phyloP scores from a whole-genome alignment of 2,113 vertebrate species.

The Bucco capensis region DNA sequence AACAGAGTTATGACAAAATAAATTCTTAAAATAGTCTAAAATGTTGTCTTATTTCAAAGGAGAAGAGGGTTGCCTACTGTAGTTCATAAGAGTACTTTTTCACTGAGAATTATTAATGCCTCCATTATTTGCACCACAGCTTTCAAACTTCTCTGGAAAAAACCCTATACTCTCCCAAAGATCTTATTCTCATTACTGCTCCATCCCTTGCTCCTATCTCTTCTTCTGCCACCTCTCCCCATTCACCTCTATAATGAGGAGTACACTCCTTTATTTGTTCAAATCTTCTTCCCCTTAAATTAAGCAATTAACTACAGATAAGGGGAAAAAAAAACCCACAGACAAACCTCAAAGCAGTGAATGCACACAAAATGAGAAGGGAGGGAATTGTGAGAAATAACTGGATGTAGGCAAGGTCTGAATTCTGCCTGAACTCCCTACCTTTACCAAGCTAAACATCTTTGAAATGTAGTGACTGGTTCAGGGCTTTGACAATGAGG shows the following conservation, averaged over 20 bases:
- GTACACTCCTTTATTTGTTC: not conserved
- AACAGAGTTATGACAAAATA: not conserved
- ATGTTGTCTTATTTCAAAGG: not conserved
- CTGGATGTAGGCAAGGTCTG: not conserved
- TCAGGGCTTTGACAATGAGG: not conserved
- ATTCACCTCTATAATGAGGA: not conserved
- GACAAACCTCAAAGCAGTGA: not conserved
- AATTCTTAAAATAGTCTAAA: not conserved
- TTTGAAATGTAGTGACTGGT: not conserved
- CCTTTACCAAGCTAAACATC: not conserved
- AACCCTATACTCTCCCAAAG: not conserved
- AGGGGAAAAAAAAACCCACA: not conserved
- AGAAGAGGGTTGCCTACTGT: not conserved
- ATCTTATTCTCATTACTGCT: not conserved
- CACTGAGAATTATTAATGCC: not conserved
- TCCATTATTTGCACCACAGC: not conserved
- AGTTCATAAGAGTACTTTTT: not conserved
- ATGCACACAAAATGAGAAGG: not conserved
- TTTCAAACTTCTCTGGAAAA: not conserved
- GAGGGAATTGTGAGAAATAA: not conserved
- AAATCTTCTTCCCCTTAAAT: not conserved
- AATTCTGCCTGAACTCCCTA: not conserved
- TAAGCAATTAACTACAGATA: not conserved
- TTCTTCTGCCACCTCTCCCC: not conserved
- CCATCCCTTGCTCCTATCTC: not conserved